A percentile compares a stretch with the other conserved stretches of the same genome.
Evolutionary conservation across 30 jellyfish, hydroid and myxozoan genomes (phyloP).

Genomic region (Chrysaora quinquecirrha): DNA sequence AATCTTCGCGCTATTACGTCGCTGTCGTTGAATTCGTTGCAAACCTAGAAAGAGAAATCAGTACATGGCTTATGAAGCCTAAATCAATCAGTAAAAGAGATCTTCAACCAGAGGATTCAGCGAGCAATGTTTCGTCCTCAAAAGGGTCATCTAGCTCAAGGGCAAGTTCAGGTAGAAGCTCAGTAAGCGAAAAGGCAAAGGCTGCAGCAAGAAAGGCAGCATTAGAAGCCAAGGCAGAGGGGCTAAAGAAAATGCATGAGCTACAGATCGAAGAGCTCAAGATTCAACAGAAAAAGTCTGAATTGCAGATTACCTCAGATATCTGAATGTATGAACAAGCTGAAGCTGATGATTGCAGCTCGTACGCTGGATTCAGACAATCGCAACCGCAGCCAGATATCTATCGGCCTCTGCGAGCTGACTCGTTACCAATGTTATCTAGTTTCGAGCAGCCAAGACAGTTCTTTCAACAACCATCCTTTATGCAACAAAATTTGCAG

Average conservation of each 20-base stretch:
- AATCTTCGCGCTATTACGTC: not conserved
- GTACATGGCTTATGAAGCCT: not conserved
- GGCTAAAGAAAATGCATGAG: conserved; percentile 9
- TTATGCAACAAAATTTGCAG: no score
- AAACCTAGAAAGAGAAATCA: not conserved
- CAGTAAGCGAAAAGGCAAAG: conserved; percentile 8
- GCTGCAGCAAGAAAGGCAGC: conserved; percentile 38
- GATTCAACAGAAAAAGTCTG: not conserved
- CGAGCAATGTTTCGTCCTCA: not conserved
- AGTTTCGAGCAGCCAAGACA: no score
- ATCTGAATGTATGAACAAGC: conserved; percentile 17
- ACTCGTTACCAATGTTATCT: no score
- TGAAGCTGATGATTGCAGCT: conserved; percentile 9
- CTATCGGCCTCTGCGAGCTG: no score
- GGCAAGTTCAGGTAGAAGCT: conserved; percentile 4
- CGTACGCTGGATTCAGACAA: no score
- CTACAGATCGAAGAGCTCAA: conserved; percentile 6
- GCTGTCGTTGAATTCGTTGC: not conserved
- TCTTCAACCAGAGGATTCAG: conserved; percentile 1
- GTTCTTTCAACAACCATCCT: no score
- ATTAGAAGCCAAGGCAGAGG: conserved; percentile 13
- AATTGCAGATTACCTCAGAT: conserved; percentile 6
- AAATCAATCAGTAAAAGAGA: not conserved
- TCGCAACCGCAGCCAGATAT: no score
- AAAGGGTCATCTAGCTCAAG: not conserved